These are phyloP conservation scores for Spatula clypeata DNA, from an alignment of 2,797 vertebrate species.

Conservation along the genomic window DNA sequence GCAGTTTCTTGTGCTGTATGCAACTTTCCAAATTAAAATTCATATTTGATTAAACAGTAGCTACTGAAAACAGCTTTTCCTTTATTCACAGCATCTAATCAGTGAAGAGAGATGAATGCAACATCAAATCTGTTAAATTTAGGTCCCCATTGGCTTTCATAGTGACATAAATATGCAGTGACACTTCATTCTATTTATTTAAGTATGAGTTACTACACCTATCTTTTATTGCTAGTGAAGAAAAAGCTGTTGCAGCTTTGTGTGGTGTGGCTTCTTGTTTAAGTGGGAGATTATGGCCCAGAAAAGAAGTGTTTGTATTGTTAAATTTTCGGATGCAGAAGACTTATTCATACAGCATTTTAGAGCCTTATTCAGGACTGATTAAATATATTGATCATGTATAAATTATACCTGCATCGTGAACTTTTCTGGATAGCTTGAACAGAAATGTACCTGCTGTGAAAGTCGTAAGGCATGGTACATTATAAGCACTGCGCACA, in stretches of 20 bases:
- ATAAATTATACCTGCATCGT: slow-evolving; percentile 57
- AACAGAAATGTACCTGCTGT: slow-evolving; percentile 31
- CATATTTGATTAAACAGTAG: slow-evolving; percentile 50
- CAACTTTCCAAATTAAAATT: slow-evolving; percentile 75
- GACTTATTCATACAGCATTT: slow-evolving; percentile 66
- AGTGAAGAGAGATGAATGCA: slow-evolving; percentile 25
- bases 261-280: slow-evolving; percentile 20
- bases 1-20: slow-evolving; percentile 71
- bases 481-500: not conserved
- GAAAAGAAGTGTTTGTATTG: slow-evolving; percentile 59
- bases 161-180: slow-evolving; percentile 16
- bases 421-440: slow-evolving; percentile 45
- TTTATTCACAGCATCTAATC: not conserved
- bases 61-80: slow-evolving; percentile 36
- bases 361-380: slow-evolving; percentile 64
- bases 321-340: slow-evolving; percentile 63
- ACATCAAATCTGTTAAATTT: slow-evolving; percentile 33
- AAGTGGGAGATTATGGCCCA: slow-evolving; percentile 43
- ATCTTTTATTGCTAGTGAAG: slow-evolving; percentile 45
- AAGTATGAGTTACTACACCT: slow-evolving; percentile 1
- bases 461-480: slow-evolving; percentile 55
- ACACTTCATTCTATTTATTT: slow-evolving; percentile 57
- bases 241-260: slow-evolving; percentile 68
- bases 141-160: not conserved
- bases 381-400: slow-evolving; percentile 75